Evolutionary conservation across 2,797 vertebrate genomes (phyloP), one percentile per base, ranked within the genome.

Genomic region (Anniella stebbinsi): DNA sequence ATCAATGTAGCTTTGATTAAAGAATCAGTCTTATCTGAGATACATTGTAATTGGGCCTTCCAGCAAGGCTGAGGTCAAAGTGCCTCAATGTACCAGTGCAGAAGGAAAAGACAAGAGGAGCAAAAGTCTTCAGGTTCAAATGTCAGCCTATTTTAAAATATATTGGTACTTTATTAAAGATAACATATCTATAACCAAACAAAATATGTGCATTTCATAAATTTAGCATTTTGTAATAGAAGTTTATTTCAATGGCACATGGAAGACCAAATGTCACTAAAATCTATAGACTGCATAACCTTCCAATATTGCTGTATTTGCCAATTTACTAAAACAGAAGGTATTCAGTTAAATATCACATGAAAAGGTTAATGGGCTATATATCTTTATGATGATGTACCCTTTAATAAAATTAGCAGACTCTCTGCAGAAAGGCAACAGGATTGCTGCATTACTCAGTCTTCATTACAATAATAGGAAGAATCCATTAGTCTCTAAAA

Each of bases 1-100:
- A 92, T 91, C 92, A 91, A 91, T 93, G 10, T 25, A 57, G 70
- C 86, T 92, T 92, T 93, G 54, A 94, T 93, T 93, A 84, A 90
- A 90, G 23, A 67, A 90, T 18, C 88, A 57, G 54, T 82, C 48
- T 90, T 90, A 84, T 77, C 70, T 77, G 85, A 92, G 75, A 21
- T 93, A 30, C 57, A 92, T 10, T 48, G 23, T 69, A 88, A 89
- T 87, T 84, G 38, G 86, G 18, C 72, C 87, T 86, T 87, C 28
- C 33, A 54, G 76, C 72, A 85, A 80, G 2, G 36, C 33, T 87
- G 85, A 91, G 87, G 77, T 91, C 91, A 89, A 36, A 33, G 33
- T 94, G n/a, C 9, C 86, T 72, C 28, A 91, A 33, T 13, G 57
- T 48, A 51, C 45, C n/a, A 72, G 72, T 60, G 23, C 28, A 72